Base-by-base conservation (phyloP, 1,140 invertebrate genomes). In the Luehdorfia chinensis region DNA sequence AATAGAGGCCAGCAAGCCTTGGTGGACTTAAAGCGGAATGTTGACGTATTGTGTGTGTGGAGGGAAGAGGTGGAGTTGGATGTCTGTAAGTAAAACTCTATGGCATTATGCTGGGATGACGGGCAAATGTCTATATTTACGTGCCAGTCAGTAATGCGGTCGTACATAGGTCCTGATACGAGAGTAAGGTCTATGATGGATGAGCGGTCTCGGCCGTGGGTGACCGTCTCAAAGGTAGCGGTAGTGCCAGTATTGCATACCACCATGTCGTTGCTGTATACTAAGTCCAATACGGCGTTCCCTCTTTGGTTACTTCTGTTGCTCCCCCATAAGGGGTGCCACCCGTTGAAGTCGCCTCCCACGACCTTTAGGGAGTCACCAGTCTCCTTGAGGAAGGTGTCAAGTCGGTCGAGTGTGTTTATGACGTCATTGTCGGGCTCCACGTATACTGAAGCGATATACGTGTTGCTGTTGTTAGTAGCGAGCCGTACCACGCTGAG, bases 261-360 rank as follows among this genome's bases (percentile, higher is more conserved):
- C 4, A 6, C 11, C 11, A 50, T 8, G 6, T 50, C 47, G 4
- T 34, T 33, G 5, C 28, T 13, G 2, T 23, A 30, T 4, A 9
- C 19, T 0, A 39, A 9, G 3, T 47, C 51, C n/a, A 30, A 8
- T 0, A 48, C 15, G 2, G 41, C 47, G 1, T 36, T 6, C 0
- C 52, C 51, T 6, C 52, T 41, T 4, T 6, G 6, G 28, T 55
- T 49, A 0, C 15, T 15, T 6, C 37, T 11, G 0, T 8, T 14
- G 7, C 37, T 37, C 0, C 36, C 48, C 47, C 53, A 50, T 0
- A 43, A 1, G 3, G 44, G 30, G 14, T 56, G 53, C 43, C n/a
- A n/a, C n/a, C n/a, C n/a, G n/a, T n/a, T n/a, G n/a, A n/a, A n/a
- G n/a, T n/a, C n/a, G n/a, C n/a, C 48, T 7, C 54, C 48, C 0